These are phyloP conservation scores for Oppia nitens DNA, from an alignment of 1,140 invertebrate species.

Conservation along the genomic window DNA sequence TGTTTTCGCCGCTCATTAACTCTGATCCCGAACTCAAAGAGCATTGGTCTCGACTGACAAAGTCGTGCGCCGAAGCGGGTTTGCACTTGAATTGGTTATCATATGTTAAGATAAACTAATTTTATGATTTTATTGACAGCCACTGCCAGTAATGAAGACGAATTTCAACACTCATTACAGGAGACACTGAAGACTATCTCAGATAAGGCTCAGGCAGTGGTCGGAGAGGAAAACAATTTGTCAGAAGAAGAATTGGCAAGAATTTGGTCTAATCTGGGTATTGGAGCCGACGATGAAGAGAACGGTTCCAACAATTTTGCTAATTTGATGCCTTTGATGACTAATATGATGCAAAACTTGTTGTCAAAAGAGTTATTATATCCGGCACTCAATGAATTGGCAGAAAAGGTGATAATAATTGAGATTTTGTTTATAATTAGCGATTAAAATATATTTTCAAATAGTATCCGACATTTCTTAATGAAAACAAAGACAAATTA, in stretches of 20 bases:
- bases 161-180: slow-evolving; percentile 27
- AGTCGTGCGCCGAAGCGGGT: slow-evolving; percentile 12
- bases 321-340: slow-evolving; percentile 59
- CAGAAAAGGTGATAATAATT: slow-evolving; percentile 29
- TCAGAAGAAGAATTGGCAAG: slow-evolving; percentile 26
- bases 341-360: slow-evolving; percentile 71
- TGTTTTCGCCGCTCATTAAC: slow-evolving; percentile 1
- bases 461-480: slow-evolving; percentile 68
- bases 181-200: slow-evolving; percentile 28
- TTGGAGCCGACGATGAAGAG: slow-evolving; percentile 19
- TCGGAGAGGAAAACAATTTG: slow-evolving; percentile 30
- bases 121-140: neutral
- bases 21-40: slow-evolving; percentile 20
- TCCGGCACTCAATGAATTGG: slow-evolving; percentile 54
- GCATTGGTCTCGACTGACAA: slow-evolving; percentile 19
- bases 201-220: slow-evolving; percentile 29
- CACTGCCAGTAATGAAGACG: slow-evolving; percentile 19
- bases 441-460: too few species aligned
- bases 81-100: neutral
- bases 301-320: slow-evolving; percentile 23
- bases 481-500: slow-evolving; percentile 50
- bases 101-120: neutral
- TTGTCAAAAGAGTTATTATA: slow-evolving; percentile 75
- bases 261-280: slow-evolving; percentile 24
- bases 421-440: neutral